Base-by-base conservation (phyloP, 2,797 vertebrate genomes). In the Buceros bicornis region DNA sequence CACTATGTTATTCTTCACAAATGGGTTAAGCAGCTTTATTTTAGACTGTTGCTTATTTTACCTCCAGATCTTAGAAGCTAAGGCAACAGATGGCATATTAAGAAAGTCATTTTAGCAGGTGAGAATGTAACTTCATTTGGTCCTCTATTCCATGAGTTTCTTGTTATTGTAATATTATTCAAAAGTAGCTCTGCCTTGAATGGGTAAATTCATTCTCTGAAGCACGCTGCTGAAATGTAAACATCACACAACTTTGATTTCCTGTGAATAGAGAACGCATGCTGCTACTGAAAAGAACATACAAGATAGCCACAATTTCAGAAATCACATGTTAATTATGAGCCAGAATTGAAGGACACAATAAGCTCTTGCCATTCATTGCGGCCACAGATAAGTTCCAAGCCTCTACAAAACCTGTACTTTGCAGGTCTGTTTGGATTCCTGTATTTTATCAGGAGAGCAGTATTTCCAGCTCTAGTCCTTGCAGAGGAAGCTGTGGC, bases 271-370 rank as follows among this genome's bases (percentile, higher is more conserved):
- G 88, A 94, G 96, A 90, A 95, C 90, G 73, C 97, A 96, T 84
- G 95, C 94, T 96, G 94, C 65, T 97, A 89, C 66, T 95, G 84
- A 96, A 96, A 95, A 95, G 94, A 95, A 95, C 88, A 90, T 71
- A 80, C 74, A 86, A 95, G 95, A 94, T 77, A 96, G 95, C 90
- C 80, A 88, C 1, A 16, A 89, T 88, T 96, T 89, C 82, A 64
- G 90, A 97, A 97, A 97, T 90, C 82, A 86, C 95, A 96, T 86
- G 80, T 85, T 94, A 96, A 97, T 96, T 96, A 90, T 28, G 35
- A 96, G 76, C 65, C 1, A 14, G 93, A 48, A 95, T 48, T 84
- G 87, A 60, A 90, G 64, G 62, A 79, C 74, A 91, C 85, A 93
- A 87, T 42, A 82, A 95, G 90, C 53, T 71, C 91, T 89, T 69